These are phyloP conservation scores for Physella acuta DNA, from an alignment of 1,140 invertebrate species.

Conservation along the genomic window DNA sequence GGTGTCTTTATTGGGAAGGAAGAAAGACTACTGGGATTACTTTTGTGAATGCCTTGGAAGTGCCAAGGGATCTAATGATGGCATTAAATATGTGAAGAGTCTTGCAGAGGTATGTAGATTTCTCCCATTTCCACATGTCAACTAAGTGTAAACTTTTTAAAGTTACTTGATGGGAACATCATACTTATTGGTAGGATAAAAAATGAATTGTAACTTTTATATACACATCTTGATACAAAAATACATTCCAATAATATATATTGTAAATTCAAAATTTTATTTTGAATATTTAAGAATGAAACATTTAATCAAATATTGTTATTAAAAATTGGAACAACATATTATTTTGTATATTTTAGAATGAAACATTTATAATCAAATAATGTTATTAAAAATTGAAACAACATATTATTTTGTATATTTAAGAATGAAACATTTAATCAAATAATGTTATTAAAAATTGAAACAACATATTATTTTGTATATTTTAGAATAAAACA, in stretches of 20 bases:
- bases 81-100: constrained; percentile 60
- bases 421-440: too few species aligned
- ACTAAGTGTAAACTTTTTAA: background rate
- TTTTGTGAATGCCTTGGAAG: constrained; percentile 55
- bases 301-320: too few species aligned
- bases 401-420: too few species aligned
- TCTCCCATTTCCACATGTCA: background rate
- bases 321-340: too few species aligned
- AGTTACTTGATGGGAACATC: background rate
- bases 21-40: constrained; percentile 62
- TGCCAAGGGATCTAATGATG: constrained; percentile 56
- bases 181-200: background rate
- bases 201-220: background rate
- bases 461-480: background rate
- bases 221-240: too few species aligned
- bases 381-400: too few species aligned
- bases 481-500: constrained; percentile 57
- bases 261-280: too few species aligned
- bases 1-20: constrained; percentile 48
- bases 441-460: too few species aligned
- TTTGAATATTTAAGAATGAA: too few species aligned
- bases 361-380: constrained; percentile 30
- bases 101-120: constrained; percentile 55
- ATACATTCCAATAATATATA: background rate
- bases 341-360: constrained; percentile 49